Base-by-base conservation (phyloP, 2,888 invertebrate genomes). In the Acanthosepion lycidas region DNA sequence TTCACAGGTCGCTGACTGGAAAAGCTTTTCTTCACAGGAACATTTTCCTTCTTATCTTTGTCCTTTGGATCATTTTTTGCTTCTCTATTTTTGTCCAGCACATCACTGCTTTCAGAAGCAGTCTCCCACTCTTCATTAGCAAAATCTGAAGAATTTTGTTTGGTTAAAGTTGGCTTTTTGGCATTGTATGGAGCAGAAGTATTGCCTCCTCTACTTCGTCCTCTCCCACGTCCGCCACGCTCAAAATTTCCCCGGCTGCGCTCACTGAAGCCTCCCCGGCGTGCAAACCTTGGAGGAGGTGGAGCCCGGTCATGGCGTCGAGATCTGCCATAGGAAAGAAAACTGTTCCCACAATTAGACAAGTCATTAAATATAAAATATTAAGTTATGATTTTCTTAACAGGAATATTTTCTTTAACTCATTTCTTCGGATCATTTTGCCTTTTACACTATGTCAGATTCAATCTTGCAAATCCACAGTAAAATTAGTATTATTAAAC, bases 61-160 rank as follows among this genome's bases (percentile, higher is more conserved):
- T 96, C 96, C 94, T 96, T 96, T 91, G 95, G 94, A 94, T 97
- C 97, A 95, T 96, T 96, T 96, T 96, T 97, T 96, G 96, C 96
- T 95, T 96, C 96, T 94, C 95, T 95, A 94, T 95, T 95, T 95
- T 96, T 96, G 26, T 97, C 96, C 15, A 97, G 95, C 93, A 97
- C 96, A 96, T 97, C 98, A 97, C 98, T 98, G 97, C 98, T 98
- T 97, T 99, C 99, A 18, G 98, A 98, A 42, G 98, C 98, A 5
- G 98, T 98, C 97, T 98, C 98, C 98, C 98, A 98, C 96, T 98
- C 98, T 94, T 97, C 97, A 96, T 97, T 96, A 23, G 96, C 96
- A 95, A 96, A 96, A 95, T 97, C 97, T 6, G 97, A 97, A 28
- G 97, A 97, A 95, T 97, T 97, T 95, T 97, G 97, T 95, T 97